Conservation (phyloP, 1,140 invertebrate species). For the Drepana arcuata region DNA sequence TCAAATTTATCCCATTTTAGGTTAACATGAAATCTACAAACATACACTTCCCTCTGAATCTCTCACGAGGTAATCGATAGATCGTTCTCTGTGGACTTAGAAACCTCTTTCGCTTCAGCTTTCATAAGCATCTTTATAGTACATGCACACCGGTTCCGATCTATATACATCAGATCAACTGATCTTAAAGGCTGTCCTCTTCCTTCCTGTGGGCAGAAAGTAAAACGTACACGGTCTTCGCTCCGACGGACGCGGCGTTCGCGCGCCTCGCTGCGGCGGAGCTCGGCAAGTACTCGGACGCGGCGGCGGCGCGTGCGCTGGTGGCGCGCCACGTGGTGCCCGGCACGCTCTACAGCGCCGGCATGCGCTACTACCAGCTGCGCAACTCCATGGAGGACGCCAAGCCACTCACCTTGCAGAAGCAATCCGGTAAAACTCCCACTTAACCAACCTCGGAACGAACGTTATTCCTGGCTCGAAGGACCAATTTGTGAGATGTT, state of each 20-base stretch:
- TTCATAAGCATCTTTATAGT: too few species aligned
- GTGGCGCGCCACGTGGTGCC: constrained; percentile 85
- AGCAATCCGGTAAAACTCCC: constrained; percentile 84
- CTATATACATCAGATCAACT: too few species aligned
- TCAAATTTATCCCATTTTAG: too few species aligned
- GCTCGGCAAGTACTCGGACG: constrained; percentile 72
- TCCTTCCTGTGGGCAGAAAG: constrained; percentile 74
- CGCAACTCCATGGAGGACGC: constrained; percentile 80
- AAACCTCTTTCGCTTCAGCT: too few species aligned
- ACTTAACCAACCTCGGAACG: too few species aligned
- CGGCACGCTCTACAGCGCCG: constrained; percentile 84
- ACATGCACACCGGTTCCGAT: too few species aligned
- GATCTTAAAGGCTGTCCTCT: not conserved
- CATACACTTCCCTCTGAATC: too few species aligned
- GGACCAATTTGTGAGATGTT: too few species aligned
- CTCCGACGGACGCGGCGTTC: constrained; percentile 87
- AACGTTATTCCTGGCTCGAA: too few species aligned
- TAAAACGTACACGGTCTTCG: constrained; percentile 89
- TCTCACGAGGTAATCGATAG: too few species aligned
- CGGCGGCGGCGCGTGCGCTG: constrained; percentile 79
- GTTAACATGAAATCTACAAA: too few species aligned
- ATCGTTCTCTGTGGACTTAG: too few species aligned
- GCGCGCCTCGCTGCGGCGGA: constrained; percentile 76
- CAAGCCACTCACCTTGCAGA: constrained; percentile 80
- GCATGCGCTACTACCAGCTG: constrained; percentile 89